Base-by-base conservation (phyloP, 2,888 invertebrate genomes). In the Flexamia atlantica region DNA sequence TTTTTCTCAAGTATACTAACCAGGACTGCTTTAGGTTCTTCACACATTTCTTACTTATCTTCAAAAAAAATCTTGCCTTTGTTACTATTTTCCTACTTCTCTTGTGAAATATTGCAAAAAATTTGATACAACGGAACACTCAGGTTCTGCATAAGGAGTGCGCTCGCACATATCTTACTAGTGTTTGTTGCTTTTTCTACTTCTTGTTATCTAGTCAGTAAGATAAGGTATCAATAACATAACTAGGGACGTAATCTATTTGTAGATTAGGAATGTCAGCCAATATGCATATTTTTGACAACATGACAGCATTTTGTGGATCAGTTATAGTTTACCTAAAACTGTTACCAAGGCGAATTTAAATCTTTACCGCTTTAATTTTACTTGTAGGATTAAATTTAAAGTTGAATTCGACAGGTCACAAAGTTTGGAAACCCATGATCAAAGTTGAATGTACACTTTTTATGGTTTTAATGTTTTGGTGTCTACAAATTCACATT, bases 131-230 rank as follows among this genome's bases (percentile, higher is more conserved):
- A 20, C 57, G 23, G 57, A 57, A 57, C 57, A 23, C 23, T 23
- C 12, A 57, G 46, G 46, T 57, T 57, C 57, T 57, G 23, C n/a
- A 36, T 60, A 60, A 60, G 23, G 12, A 60, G 70, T 70, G 74
- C n/a, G 23, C 42, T 42, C 40, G 74, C 76, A 28, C 76, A 76
- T 76, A 76, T 76, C 76, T 28, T 25, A 76, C 40, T 30, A 42
- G 7, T 42, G 76, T 46, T 82, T 70, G 82, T 82, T 82, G 82
- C 53, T 82, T 82, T 82, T 82, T 82, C 82, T 82, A 82, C 82
- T 82, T 82, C 72, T 82, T 82, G 82, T 82, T 82, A 72, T 53
- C 72, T 82, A 82, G 82, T 82, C 72, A 12, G 82, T 82, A 82
- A 82, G 82, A 25, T 72, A 72, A 72, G 72, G 17, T 76, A 50